Percentiles rank a stretch among this genome's conserved stretches.
Evolutionary conservation across 2,888 invertebrate species (phyloP).

Genomic region (Drosophila robusta): DNA sequence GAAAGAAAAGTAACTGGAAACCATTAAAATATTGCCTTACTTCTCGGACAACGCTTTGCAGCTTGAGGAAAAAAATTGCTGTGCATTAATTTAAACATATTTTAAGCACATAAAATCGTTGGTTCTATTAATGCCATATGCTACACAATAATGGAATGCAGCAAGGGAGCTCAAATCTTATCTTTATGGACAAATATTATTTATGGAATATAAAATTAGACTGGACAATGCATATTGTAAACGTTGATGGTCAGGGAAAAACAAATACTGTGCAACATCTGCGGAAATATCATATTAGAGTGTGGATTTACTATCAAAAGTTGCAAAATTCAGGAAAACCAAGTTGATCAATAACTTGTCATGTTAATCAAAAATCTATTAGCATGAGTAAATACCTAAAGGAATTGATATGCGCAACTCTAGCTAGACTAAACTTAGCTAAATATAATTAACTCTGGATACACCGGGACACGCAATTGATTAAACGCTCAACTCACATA

Average conservation of each 20-base stretch:
- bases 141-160: slow-evolving; percentile 24
- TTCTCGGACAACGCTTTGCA: slow-evolving; percentile 43
- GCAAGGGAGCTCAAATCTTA: slow-evolving; percentile 13
- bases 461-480: slow-evolving; percentile 34
- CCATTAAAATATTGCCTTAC: slow-evolving; percentile 57
- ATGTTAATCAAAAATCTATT: not conserved
- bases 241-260: not conserved
- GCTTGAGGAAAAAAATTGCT: slow-evolving; percentile 39
- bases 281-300: not conserved
- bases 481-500: slow-evolving; percentile 41
- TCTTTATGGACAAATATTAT: slow-evolving; percentile 13
- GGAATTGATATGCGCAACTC: slow-evolving; percentile 27
- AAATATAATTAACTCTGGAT: slow-evolving; percentile 44
- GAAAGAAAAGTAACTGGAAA: slow-evolving; percentile 21
- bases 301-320: too few species aligned
- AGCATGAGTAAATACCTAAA: not conserved
- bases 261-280: too few species aligned
- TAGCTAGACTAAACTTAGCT: not conserved
- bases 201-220: not conserved
- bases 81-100: slow-evolving; percentile 58
- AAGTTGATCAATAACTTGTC: not conserved
- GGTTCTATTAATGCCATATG: slow-evolving; percentile 31
- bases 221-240: too few species aligned
- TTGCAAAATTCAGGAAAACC: too few species aligned
- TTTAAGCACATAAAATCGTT: slow-evolving; percentile 39